Conservation (phyloP, 2,888 invertebrate species). For the Aphelenchoides bicaudatus region DNA sequence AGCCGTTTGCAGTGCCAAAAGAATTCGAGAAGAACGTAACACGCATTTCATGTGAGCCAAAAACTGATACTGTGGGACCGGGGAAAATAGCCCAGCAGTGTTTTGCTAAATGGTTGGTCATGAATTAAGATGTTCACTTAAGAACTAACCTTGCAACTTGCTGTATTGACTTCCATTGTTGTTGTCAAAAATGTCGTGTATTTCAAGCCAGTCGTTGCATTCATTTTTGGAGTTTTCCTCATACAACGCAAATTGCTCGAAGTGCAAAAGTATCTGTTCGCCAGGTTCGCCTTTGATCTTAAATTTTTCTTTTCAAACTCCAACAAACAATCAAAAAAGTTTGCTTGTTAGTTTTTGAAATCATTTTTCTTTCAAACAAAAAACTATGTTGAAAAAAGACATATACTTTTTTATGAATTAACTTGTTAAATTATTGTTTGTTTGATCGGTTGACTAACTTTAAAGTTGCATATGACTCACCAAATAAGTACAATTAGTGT, state of each 20-base stretch:
- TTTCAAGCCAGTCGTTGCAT: constrained; percentile 56
- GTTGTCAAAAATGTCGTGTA: constrained; percentile 51
- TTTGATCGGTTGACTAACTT: no score
- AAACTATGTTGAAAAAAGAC: no score
- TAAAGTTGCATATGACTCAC: no score
- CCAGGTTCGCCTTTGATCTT: constrained; percentile 61
- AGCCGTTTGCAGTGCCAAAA: constrained; percentile 84
- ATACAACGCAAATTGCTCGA: constrained; percentile 55
- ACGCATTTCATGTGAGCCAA: constrained; percentile 73
- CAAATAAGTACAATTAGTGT: constrained; percentile 63
- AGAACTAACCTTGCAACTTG: constrained; percentile 34
- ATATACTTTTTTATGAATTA: no score
- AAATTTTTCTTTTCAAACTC: no score
- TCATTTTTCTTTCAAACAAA: no score
- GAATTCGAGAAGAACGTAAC: constrained; percentile 82
- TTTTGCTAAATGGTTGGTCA: constrained; percentile 64
- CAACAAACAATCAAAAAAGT: no score
- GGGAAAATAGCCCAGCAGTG: constrained; percentile 88
- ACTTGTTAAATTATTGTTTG: no score
- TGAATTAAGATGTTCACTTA: not conserved
- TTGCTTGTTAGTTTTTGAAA: no score
- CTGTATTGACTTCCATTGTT: constrained; percentile 33
- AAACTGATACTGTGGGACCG: constrained; percentile 69
- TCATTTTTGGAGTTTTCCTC: constrained; percentile 30
- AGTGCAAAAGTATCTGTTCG: constrained; percentile 53